phyloP scores from a whole-genome alignment of 35 echinoderm and acorn worm species.

The Nesometra sesokonis region DNA sequence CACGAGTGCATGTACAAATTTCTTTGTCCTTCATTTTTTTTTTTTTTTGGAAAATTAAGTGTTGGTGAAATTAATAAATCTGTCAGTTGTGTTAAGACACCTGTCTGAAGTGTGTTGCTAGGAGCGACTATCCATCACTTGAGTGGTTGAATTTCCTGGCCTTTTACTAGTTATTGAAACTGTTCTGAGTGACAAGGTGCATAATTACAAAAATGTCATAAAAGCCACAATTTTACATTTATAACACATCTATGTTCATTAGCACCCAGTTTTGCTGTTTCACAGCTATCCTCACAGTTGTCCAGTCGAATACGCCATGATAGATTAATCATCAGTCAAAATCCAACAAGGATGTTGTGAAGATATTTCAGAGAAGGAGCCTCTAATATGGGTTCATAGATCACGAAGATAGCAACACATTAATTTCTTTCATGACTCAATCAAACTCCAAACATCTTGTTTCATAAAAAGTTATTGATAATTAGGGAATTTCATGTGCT shows the following conservation, averaged over 20 bases:
- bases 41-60: not conserved
- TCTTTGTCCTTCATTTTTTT: not conserved
- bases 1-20: no score
- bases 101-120: not conserved
- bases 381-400: not conserved
- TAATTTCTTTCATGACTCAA: not conserved
- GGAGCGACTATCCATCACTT: not conserved
- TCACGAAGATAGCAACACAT: not conserved
- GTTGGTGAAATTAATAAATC: not conserved
- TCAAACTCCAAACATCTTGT: not conserved
- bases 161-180: not conserved
- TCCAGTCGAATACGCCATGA: not conserved
- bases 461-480: not conserved
- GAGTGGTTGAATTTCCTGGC: not conserved
- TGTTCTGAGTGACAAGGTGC: not conserved
- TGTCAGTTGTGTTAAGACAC: not conserved
- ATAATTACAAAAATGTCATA: not conserved
- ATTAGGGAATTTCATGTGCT: not conserved
- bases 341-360: not conserved
- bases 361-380: not conserved
- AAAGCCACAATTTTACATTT: not conserved
- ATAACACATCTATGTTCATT: not conserved
- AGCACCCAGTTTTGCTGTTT: not conserved
- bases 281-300: not conserved
- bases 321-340: not conserved